Evolutionary conservation across 2,888 invertebrate genomes (phyloP), one percentile per base, ranked within the genome.

Genomic region (Callosobruchus maculatus): DNA sequence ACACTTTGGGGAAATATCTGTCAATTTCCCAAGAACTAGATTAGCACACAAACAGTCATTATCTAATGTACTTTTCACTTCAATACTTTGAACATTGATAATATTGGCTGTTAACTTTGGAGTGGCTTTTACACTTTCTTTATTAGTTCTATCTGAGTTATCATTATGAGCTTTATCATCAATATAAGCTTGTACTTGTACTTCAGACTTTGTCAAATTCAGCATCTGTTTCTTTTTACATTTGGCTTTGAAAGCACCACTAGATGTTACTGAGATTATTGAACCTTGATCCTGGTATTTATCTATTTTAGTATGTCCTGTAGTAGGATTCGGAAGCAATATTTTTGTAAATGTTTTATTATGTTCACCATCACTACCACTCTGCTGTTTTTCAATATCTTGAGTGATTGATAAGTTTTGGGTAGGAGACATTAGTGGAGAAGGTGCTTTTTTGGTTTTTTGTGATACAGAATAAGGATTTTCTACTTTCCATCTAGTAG

Each of bases 241-340:
- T 79, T 83, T 84, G 2, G 83, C 80, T 22, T 86, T 83, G 77
- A 93, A 86, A 9, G 93, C 92, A 0, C 93, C 93, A 71, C 93
- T 93, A 0, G 93, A 92, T 0, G 93, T 93, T 0, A 93, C 92
- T 0, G 93, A 93, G 20, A 93, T 93, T 74, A 93, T 92, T 77
- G 89, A 91, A 13, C 93, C 93, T 70, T 89, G 82, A 76, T 91
- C 91, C 0, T 84, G 81, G 70, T 89, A 88, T 7, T 88, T 87
- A 0, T 86, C 88, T 30, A 87, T 83, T 49, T 88, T 88, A 0
- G 88, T 88, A 4, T 88, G 88, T 75, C 83, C 84, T 69, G 83
- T 82, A 75, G 85, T 85, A 0, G 84, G 80, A 76, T 84, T 86
- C 4, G 86, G 85, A 76, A 83, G 84, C 78, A 85, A 80, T 22